Evolutionary conservation across 2,797 vertebrate genomes (phyloP).

Genomic region (Pipistrellus pipistrellus): DNA sequence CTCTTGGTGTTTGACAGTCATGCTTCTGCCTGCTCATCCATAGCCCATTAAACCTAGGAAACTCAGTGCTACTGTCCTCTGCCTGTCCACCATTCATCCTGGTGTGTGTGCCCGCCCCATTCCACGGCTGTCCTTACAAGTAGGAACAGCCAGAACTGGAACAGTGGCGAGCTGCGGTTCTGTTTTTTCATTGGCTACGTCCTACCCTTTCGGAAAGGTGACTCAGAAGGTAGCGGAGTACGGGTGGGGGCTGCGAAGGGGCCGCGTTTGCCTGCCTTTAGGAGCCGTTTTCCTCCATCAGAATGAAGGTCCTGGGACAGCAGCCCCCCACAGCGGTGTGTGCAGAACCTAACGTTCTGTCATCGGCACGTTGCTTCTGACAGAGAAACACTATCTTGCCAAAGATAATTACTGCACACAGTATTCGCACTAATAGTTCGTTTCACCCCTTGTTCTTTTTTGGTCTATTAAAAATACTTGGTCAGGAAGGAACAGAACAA

Average conservation of each 20-base stretch:
- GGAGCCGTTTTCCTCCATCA: background rate
- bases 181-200: background rate
- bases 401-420: background rate
- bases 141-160: background rate
- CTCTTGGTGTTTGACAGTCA: background rate
- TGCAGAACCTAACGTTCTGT: background rate
- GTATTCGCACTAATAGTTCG: background rate
- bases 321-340: background rate
- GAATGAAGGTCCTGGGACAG: background rate
- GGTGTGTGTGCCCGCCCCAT: fast-evolving
- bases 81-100: background rate
- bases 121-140: background rate
- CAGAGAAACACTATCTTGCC: background rate
- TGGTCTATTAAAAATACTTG: background rate
- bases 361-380: background rate
- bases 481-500: slow-evolving; percentile 1
- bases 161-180: background rate
- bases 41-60: background rate
- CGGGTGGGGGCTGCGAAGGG: background rate
- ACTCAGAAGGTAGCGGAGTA: background rate
- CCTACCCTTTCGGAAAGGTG: background rate
- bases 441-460: background rate
- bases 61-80: background rate
- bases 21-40: background rate
- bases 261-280: background rate